phyloP scores from a whole-genome alignment of 2,888 invertebrate genomes.

The Teleiodes luculella region DNA sequence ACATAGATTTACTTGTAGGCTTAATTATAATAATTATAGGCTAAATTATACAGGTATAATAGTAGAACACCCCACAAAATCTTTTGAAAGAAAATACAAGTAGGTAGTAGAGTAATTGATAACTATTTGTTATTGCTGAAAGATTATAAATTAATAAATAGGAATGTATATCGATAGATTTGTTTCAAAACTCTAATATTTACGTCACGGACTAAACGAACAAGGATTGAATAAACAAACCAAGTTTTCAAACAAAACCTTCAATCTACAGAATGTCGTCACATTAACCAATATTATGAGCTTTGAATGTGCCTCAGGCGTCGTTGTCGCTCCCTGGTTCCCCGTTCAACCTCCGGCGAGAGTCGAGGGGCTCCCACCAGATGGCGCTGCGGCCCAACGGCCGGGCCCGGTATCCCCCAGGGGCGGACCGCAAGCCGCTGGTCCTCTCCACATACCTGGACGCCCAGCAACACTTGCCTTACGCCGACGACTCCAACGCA shows the following conservation, averaged over 20 bases:
- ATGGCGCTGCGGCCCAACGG: constrained; percentile 91
- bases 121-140: too few relatives aligned
- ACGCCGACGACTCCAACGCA: constrained; percentile 97
- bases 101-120: background rate
- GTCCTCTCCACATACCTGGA: constrained; percentile 96
- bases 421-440: constrained; percentile 94
- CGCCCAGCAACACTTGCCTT: constrained; percentile 96
- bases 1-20: background rate
- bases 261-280: background rate
- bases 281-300: constrained; percentile 29
- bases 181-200: too few relatives aligned
- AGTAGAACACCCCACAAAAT: too few relatives aligned
- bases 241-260: background rate
- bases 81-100: background rate
- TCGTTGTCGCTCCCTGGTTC: constrained; percentile 98
- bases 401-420: constrained; percentile 87
- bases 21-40: too few relatives aligned
- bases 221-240: background rate
- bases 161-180: too few relatives aligned
- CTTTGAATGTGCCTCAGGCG: constrained; percentile 81
- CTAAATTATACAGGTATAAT: too few relatives aligned
- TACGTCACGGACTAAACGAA: background rate
- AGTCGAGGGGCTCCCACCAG: constrained; percentile 94
- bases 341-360: constrained; percentile 94
- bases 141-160: too few relatives aligned